Evolutionary conservation across 2,888 invertebrate genomes (phyloP).

Genomic region (Sialis fuliginosa): DNA sequence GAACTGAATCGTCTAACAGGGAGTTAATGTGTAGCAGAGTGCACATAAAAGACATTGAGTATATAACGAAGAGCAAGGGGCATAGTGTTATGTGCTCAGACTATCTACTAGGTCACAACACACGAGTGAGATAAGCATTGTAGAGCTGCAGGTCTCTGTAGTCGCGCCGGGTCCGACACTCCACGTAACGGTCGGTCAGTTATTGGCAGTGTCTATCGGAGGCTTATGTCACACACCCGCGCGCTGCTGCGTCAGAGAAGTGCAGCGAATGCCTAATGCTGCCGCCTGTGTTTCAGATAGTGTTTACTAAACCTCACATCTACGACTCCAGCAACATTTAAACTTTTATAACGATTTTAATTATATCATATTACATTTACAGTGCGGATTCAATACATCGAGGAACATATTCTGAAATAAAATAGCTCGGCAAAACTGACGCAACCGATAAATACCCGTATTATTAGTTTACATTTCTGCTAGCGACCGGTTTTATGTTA

Average conservation of each 20-base stretch:
- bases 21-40: constrained; percentile 3
- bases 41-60: constrained; percentile 6
- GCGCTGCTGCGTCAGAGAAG: neutral
- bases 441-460: too few relatives aligned
- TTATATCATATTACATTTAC: constrained; percentile 10
- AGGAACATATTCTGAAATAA: neutral
- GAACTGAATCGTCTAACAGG: neutral
- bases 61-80: constrained; percentile 3
- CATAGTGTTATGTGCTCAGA: constrained; percentile 1
- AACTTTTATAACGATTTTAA: constrained; percentile 9
- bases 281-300: neutral
- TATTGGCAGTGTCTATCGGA: too few relatives aligned
- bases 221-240: too few relatives aligned
- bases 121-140: constrained; percentile 18
- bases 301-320: constrained; percentile 3
- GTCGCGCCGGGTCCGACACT: too few relatives aligned
- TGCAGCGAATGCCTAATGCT: neutral
- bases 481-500: too few relatives aligned
- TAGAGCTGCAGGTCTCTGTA: neutral
- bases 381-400: constrained; percentile 10
- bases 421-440: neutral
- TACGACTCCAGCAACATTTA: constrained; percentile 4
- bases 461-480: too few relatives aligned
- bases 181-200: too few relatives aligned
- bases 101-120: constrained; percentile 17